Conservation (phyloP, 2,113 vertebrate species). For the Echinops telfairi region DNA sequence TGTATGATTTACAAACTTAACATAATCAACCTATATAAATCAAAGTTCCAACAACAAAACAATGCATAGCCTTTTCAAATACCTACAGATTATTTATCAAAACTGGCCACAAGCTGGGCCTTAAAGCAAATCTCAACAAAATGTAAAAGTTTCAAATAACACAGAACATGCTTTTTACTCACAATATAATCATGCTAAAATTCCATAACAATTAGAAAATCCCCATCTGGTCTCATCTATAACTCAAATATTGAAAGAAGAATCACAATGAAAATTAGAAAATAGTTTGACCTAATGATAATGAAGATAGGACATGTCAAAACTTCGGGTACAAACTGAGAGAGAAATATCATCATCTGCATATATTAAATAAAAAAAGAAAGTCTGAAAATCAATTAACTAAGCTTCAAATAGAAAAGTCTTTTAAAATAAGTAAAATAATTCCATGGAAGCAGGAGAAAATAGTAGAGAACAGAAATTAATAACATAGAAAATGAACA, state of each 20-base stretch:
- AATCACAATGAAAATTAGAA: background rate
- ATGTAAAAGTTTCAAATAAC: background rate
- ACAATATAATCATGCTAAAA: slow-evolving; percentile 10
- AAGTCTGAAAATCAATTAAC: background rate
- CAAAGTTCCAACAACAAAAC: background rate
- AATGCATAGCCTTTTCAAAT: background rate
- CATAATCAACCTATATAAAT: background rate
- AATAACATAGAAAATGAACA: background rate
- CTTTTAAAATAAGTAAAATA: background rate
- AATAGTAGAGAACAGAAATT: slow-evolving; percentile 31
- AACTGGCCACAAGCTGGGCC: background rate
- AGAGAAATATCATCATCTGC: background rate
- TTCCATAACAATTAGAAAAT: background rate
- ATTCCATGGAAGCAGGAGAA: background rate
- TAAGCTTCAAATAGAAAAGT: background rate
- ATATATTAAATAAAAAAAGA: background rate
- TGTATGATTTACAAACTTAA: background rate
- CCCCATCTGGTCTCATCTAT: background rate
- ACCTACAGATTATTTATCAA: background rate
- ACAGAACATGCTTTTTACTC: background rate
- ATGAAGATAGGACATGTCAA: background rate
- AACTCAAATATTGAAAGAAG: background rate
- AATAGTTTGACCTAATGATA: slow-evolving; percentile 1
- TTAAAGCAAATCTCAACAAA: background rate
- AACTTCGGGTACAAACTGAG: background rate